A percentile compares a stretch with the other conserved stretches of the same genome.
These are phyloP conservation scores for Sebastes fasciatus DNA, from an alignment of 2,113 vertebrate genomes.

Conservation along the genomic window DNA sequence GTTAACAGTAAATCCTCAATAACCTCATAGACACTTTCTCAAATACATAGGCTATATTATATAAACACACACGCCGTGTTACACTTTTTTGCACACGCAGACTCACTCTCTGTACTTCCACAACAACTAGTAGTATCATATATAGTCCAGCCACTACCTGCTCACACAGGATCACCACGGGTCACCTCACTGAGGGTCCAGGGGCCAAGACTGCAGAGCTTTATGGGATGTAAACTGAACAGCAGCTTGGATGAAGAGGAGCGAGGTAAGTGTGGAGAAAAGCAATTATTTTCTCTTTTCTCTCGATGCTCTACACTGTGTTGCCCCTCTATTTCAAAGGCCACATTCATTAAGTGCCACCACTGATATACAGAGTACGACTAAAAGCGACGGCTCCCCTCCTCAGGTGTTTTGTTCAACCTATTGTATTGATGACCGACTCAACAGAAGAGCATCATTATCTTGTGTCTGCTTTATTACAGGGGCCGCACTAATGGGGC, in stretches of 20 bases:
- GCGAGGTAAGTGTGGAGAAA: background rate
- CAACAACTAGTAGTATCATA: background rate
- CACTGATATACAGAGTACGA: constrained; percentile 21
- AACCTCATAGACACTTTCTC: constrained; percentile 18
- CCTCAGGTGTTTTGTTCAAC: constrained; percentile 47
- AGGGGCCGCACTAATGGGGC: constrained; percentile 51
- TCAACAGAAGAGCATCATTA: constrained; percentile 52
- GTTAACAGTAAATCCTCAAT: constrained; percentile 29
- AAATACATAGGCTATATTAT: background rate
- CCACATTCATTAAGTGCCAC: constrained; percentile 43
- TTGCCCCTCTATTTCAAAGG: constrained; percentile 34
- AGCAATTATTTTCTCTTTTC: constrained; percentile 35
- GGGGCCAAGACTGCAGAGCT: background rate
- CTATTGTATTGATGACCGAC: constrained; percentile 50
- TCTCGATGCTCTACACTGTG: constrained; percentile 6
- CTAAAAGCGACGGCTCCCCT: constrained; percentile 20
- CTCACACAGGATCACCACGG: background rate
- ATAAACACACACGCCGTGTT: background rate
- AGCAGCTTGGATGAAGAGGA: constrained; percentile 14
- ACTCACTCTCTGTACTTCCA: constrained; percentile 5
- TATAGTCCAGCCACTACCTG: background rate
- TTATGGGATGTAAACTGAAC: constrained; percentile 20
- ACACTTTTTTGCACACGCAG: background rate
- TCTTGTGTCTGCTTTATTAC: constrained; percentile 43
- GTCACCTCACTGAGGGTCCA: background rate